Percentiles rank a stretch among this genome's conserved stretches.
These are phyloP conservation scores for Mastigias papua DNA, from an alignment of 30 jellyfish, hydroid and myxozoan genomes.

Conservation along the genomic window DNA sequence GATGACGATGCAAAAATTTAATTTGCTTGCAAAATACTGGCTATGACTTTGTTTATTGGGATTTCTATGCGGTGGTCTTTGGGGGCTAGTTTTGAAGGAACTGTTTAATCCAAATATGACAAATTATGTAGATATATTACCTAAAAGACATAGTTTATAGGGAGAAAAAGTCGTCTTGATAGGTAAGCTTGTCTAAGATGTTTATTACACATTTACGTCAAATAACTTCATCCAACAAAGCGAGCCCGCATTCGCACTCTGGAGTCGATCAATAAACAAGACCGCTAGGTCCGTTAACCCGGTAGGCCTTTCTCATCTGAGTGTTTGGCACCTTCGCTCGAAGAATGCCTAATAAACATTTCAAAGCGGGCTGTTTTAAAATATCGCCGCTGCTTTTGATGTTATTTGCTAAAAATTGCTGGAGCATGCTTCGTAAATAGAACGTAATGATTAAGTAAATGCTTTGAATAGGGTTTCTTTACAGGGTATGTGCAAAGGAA, in stretches of 20 bases:
- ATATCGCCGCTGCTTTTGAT: constrained; percentile 27
- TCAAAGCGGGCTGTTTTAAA: constrained; percentile 25
- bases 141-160: neutral
- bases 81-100: neutral
- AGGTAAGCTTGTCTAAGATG: neutral
- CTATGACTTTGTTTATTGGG: neutral
- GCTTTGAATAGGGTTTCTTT: constrained; percentile 17
- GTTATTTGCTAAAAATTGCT: constrained; percentile 14
- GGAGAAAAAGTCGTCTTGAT: neutral
- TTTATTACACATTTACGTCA: neutral
- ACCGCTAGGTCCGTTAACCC: neutral
- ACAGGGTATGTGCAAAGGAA: constrained; percentile 52
- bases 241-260: constrained; percentile 1
- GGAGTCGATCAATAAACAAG: constrained; percentile 7
- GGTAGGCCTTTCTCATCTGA: neutral
- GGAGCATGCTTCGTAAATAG: constrained; percentile 38
- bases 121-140: neutral
- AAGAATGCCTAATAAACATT: constrained; percentile 9
- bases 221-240: neutral
- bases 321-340: constrained; percentile 57
- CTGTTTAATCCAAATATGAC: neutral
- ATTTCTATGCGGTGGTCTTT: neutral
- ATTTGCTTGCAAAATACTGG: neutral
- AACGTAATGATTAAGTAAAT: constrained; percentile 1
- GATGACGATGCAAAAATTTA: neutral